Base-by-base conservation (phyloP, 2,888 invertebrate genomes). In the Sceliomorpha sp. region DNA sequence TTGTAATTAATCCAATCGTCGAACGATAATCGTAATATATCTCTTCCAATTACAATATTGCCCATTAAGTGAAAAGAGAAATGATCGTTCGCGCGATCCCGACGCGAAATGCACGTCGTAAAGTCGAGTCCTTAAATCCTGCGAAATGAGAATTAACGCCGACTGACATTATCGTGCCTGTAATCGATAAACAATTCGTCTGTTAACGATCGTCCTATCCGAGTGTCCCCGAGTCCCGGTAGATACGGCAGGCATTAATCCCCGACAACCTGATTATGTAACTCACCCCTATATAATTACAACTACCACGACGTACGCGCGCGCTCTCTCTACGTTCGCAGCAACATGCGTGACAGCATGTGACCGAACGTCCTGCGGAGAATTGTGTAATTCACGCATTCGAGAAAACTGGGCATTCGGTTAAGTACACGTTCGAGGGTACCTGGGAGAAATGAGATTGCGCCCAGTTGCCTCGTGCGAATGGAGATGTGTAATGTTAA, bases 191-290 rank as follows among this genome's bases (percentile, higher is more conserved):
- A 64, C 42, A 51, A 59, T 59, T 47, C 31, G 53, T 37, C 42
- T 32, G 58, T 50, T 58, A 66, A 58, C 37, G 45, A 59, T 67
- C 42, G 20, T 40, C 29, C 42, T 31, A 55, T 67, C 47, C 31
- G 26, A 67, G 42, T 55, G n/a, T n/a, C n/a, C 37, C 31, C 24
- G 27, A 13, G 20, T 53, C 40, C 32, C 37, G 55, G 14, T 29
- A 27, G 42, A 37, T 29, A 17, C 36, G 17, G 24, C 48, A 34
- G 12, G 27, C 17, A 55, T 53, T 67, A 67, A 67, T 67, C 60
- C 55, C 8, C 40, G 42, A 47, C 53, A 55, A 60, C 36, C 55
- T 48, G 55, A 60, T 67, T 60, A 55, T 67, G 55, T 42, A 60
- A 67, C 37, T 48, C 42, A 47, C 14, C 34, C 55, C 47, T 60